A percentile compares a stretch with the other conserved stretches of the same genome.
These are phyloP conservation scores for Erpobdella octoculata DNA, from an alignment of 2,888 invertebrate species.

Conservation along the genomic window DNA sequence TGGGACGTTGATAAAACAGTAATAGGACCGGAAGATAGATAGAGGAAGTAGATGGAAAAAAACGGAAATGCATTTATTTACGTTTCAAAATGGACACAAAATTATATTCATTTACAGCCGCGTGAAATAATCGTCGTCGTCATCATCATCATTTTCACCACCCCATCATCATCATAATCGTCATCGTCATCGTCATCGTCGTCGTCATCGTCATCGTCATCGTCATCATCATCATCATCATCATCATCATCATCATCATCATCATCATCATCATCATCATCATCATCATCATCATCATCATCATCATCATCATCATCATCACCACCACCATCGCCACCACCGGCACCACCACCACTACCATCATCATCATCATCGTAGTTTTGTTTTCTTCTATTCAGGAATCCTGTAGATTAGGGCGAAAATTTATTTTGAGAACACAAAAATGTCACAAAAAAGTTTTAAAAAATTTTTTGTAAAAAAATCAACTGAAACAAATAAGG, in stretches of 20 bases:
- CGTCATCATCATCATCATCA: slow-evolving; percentile 13
- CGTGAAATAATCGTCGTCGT: background rate
- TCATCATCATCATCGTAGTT: background rate
- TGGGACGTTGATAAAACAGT: too few species aligned
- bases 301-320: slow-evolving; percentile 20
- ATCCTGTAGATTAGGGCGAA: too few species aligned
- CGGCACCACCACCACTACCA: background rate
- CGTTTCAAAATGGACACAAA: background rate
- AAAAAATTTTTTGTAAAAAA: too few species aligned
- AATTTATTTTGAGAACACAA: too few species aligned
- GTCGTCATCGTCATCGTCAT: slow-evolving; percentile 15
- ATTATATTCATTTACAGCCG: background rate
- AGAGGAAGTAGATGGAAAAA: background rate
- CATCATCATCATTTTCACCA: too few species aligned
- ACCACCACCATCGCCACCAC: background rate
- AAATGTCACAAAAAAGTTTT: too few species aligned
- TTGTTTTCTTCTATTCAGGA: too few species aligned
- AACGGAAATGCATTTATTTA: background rate
- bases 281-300: slow-evolving; percentile 20
- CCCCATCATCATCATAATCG: slow-evolving; percentile 17
- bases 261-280: slow-evolving; percentile 11
- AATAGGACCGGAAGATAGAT: too few species aligned
- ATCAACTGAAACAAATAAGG: too few species aligned
- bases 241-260: slow-evolving; percentile 16
- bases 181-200: slow-evolving; percentile 8